A percentile compares a stretch with the other conserved stretches of the same genome.
phyloP scores from a whole-genome alignment of 2,113 vertebrate species.

The Ceyx melanurus region DNA sequence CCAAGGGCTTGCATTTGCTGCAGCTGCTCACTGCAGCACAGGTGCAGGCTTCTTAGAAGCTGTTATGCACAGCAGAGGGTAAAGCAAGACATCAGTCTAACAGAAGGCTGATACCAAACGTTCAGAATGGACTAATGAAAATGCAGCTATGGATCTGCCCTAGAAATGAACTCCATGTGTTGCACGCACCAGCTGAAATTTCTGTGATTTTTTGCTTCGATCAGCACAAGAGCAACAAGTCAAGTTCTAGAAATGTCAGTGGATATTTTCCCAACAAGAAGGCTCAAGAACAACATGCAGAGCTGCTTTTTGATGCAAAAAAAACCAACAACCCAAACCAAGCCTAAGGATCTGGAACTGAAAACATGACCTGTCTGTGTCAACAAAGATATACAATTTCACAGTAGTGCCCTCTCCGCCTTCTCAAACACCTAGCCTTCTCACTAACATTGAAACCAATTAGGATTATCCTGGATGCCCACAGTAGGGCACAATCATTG shows the following conservation, averaged over 20 bases:
- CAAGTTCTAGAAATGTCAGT: background rate
- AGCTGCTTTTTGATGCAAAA: conserved; percentile 3
- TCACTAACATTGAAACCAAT: conserved; percentile 78
- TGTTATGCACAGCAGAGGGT: background rate
- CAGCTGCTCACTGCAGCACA: background rate
- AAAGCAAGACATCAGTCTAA: background rate
- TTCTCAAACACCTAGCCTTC: conserved; percentile 75
- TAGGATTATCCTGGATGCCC: conserved; percentile 81
- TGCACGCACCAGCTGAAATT: background rate
- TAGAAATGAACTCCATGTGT: background rate
- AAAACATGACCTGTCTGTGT: conserved; percentile 26
- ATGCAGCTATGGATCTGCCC: background rate
- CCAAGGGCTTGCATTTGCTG: background rate
- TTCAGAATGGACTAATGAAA: background rate
- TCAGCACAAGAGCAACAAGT: background rate
- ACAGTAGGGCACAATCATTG: conserved; percentile 82
- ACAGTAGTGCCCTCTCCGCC: conserved; percentile 5
- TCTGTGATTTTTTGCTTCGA: background rate
- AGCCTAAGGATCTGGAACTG: conserved; percentile 28
- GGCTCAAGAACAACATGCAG: background rate
- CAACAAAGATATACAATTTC: conserved; percentile 57
- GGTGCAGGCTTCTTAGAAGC: background rate
- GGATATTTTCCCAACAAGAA: background rate
- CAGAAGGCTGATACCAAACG: background rate
- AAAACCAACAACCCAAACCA: background rate